Evolutionary conservation across 37 sponge, comb jelly and placozoan genomes (phyloP), one percentile per base, ranked within the genome.

Genomic region (Beroe forskalii): DNA sequence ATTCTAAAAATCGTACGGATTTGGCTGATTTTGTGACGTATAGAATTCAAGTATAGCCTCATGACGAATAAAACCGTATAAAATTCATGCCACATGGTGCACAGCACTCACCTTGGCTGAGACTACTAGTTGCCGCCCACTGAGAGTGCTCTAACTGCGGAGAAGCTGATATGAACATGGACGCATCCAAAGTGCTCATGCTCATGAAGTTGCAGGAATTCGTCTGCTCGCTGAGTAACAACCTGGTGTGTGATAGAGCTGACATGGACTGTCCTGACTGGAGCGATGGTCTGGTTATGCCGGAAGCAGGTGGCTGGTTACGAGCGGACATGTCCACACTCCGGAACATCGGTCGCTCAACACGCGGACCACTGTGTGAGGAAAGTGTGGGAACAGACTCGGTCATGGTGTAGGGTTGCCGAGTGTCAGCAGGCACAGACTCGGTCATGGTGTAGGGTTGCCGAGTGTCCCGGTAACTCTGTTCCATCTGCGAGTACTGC

Each of bases 121-220:
- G 86, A 80, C 86, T 80, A 4, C 55, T 44, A 9, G 55, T 20
- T 41, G 86, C 86, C 20, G 86, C 86, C 86, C 86, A 80, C 55
- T 80, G 86, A 4, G 86, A 80, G 55, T 80, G 86, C 3, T 42
- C 40, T 27, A 80, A 22, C n/a, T 80, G 43, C 2, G 72, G 72
- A 2, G 72, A 69, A 44, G 86, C 86, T 24, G 86, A 80, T 25
- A 80, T 23, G 48, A 80, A 80, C 28, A 80, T 32, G 40, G 86
- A 80, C 48, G 86, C 86, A 30, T 80, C 86, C 55, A 80, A 20
- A 0, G 86, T 80, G 55, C 86, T 80, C 86, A 80, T 80, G 40
- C 86, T 80, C 86, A 80, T 80, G 30, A 80, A 80, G 30, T 42
- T 12, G 1, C 4, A 14, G 44, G 86, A 40, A 37, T 80, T 38